These are phyloP conservation scores for Sipha flava DNA, from an alignment of 1,140 invertebrate genomes.

Conservation along the genomic window DNA sequence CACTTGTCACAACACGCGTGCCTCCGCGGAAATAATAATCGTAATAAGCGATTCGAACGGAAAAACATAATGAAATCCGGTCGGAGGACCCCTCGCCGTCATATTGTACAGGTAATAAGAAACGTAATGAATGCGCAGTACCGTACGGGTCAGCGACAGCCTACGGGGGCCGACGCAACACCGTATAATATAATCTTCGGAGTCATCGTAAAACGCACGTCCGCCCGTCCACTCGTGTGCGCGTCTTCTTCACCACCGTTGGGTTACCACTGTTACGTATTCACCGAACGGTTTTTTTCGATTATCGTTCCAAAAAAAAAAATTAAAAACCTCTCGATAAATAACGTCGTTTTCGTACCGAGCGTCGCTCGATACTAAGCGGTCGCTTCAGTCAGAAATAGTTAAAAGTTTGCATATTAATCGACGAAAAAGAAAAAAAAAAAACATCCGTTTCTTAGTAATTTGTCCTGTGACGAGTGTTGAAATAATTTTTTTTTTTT, in stretches of 20 bases:
- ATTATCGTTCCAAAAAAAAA: no score
- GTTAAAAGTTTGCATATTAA: no score
- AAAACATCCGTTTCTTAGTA: no score
- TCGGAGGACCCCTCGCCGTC: neutral
- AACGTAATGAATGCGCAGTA: neutral
- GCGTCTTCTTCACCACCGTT: neutral
- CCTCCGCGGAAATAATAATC: neutral
- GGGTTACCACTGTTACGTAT: neutral
- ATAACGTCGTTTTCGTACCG: no score
- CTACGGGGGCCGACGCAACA: neutral
- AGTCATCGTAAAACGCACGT: neutral
- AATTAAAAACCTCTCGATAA: no score
- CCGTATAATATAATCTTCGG: neutral
- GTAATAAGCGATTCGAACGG: neutral
- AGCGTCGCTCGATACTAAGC: no score
- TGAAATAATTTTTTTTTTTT: no score
- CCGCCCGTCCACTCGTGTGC: neutral
- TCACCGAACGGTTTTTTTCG: no score
- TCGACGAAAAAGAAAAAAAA: no score
- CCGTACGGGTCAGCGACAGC: conserved; percentile 4
- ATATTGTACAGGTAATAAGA: neutral
- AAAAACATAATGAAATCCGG: neutral
- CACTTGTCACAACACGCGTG: conserved; percentile 24
- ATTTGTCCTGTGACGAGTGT: no score
- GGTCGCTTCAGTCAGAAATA: no score